Conservation (phyloP, 1,140 invertebrate species). For the Zaprionus ornatus region DNA sequence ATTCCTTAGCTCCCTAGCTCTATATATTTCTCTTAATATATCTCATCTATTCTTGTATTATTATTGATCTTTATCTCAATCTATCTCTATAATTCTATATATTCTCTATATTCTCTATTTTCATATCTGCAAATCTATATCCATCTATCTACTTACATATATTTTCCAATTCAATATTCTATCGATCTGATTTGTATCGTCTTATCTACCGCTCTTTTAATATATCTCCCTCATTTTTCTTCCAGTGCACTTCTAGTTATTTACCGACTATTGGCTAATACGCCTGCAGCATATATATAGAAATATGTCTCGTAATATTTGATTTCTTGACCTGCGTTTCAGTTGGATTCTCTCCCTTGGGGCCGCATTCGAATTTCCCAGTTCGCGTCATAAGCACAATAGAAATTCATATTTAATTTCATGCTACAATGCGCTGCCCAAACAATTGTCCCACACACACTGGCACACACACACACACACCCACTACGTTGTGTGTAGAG, state of each 20-base stretch:
- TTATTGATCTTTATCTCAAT: no score
- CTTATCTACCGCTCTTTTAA: no score
- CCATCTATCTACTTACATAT: no score
- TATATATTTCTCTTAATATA: no score
- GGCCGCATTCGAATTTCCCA: constrained; percentile 59
- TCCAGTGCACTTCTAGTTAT: not conserved
- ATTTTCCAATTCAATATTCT: no score
- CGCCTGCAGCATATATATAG: not conserved
- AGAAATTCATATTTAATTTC: constrained; percentile 77
- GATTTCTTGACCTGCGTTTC: not conserved
- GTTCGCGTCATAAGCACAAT: constrained; percentile 52
- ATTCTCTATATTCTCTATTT: no score
- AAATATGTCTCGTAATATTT: not conserved
- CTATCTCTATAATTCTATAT: no score
- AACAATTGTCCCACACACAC: constrained; percentile 60
- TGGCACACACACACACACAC: constrained; percentile 1
- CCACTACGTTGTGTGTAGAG: not conserved
- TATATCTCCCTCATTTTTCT: not conserved
- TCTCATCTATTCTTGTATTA: no score
- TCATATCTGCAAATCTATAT: no score
- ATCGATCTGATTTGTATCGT: no score
- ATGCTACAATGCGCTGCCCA: constrained; percentile 63
- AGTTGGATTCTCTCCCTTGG: constrained; percentile 16
- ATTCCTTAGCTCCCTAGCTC: no score
- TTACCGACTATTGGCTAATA: not conserved